Percentiles rank a stretch among this genome's conserved stretches.
Evolutionary conservation across 2,888 invertebrate species (phyloP).

Genomic region (Drosophila lacicola): DNA sequence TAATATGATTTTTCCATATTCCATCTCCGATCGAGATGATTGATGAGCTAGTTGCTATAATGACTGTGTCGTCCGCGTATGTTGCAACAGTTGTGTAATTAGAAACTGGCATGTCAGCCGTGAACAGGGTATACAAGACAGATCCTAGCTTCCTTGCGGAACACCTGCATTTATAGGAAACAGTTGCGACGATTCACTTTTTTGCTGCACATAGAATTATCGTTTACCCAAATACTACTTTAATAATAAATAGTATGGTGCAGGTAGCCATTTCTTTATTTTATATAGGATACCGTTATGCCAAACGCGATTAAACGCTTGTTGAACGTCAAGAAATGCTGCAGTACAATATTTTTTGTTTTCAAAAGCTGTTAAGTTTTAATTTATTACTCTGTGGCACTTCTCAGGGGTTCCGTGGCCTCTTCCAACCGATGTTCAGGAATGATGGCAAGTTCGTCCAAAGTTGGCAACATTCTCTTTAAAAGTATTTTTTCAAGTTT

Average conservation of each 20-base stretch:
- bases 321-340: constrained; percentile 17
- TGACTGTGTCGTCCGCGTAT: too few species aligned
- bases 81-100: too few species aligned
- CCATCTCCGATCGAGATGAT: constrained; percentile 14
- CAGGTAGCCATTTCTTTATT: constrained; percentile 13
- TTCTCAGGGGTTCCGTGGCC: constrained; percentile 11
- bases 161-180: background rate
- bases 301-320: constrained; percentile 14
- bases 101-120: too few species aligned
- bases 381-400: constrained; percentile 3
- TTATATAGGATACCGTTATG: constrained; percentile 9
- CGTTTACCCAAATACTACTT: constrained; percentile 7
- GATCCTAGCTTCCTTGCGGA: too few species aligned
- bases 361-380: background rate
- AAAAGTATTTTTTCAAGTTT: background rate
- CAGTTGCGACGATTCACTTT: constrained; percentile 2
- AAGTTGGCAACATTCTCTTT: too few species aligned
- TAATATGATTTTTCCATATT: constrained; percentile 21
- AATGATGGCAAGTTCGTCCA: constrained; percentile 4
- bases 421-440: constrained; percentile 2
- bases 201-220: background rate
- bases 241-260: constrained; percentile 8
- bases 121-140: too few species aligned
- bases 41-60: too few species aligned
- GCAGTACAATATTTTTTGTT: constrained; percentile 10